phyloP scores from a whole-genome alignment of 2,888 invertebrate species.

The Lasioglossum lativentre region DNA sequence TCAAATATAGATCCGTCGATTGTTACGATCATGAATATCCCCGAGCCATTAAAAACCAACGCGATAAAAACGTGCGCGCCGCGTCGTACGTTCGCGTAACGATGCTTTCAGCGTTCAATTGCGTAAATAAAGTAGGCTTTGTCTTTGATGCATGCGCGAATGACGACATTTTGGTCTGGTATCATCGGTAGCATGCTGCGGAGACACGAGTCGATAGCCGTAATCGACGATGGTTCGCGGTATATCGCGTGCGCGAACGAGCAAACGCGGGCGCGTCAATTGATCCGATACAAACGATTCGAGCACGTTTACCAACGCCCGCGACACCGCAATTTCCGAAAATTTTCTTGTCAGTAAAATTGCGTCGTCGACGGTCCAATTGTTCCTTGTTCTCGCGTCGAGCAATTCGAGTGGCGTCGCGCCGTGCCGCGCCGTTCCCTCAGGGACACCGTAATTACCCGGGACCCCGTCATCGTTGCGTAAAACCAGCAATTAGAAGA shows the following conservation, averaged over 20 bases:
- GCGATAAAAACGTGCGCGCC: neutral
- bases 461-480: neutral
- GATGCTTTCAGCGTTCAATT: neutral
- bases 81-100: neutral
- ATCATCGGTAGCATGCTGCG: neutral
- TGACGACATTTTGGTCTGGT: constrained; percentile 3
- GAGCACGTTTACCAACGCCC: neutral
- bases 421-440: neutral
- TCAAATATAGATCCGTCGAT: neutral
- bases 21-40: neutral
- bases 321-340: neutral
- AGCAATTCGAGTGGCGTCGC: neutral
- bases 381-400: neutral
- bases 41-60: neutral
- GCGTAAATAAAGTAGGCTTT: constrained; percentile 9
- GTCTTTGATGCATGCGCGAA: constrained; percentile 3
- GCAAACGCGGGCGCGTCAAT: neutral
- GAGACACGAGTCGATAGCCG: neutral
- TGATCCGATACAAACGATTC: neutral
- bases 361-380: neutral
- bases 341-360: neutral
- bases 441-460: neutral
- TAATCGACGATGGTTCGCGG: neutral
- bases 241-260: neutral
- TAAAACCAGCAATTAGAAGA: constrained; percentile 1